These are phyloP conservation scores for Vicugna pacos DNA, from an alignment of 2,113 vertebrate genomes.

Conservation along the genomic window DNA sequence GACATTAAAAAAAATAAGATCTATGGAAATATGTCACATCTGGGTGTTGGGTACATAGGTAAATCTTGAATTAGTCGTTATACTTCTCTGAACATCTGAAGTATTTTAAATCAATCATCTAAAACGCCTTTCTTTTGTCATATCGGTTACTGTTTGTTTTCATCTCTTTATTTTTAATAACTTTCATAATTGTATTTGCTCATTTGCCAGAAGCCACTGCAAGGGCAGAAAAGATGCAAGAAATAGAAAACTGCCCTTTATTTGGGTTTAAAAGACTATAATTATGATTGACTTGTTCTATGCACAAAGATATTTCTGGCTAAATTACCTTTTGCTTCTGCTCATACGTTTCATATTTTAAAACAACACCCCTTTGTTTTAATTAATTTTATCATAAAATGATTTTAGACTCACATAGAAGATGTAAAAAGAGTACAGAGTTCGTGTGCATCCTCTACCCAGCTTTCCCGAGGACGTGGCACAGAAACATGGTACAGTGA, in stretches of 20 bases:
- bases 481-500: not conserved
- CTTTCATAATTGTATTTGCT: not conserved
- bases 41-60: not conserved
- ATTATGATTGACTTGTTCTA: not conserved
- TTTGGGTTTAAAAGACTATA: not conserved
- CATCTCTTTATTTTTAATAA: not conserved
- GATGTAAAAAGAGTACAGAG: not conserved
- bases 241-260: not conserved
- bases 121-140: not conserved
- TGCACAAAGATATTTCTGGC: not conserved
- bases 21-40: not conserved
- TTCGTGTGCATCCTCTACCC: not conserved
- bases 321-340: not conserved
- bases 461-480: not conserved
- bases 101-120: slow-evolving; percentile 8
- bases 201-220: not conserved
- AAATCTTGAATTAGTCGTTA: not conserved
- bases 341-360: not conserved
- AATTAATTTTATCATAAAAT: slow-evolving; percentile 25
- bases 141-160: not conserved
- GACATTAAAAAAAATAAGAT: not conserved
- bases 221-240: not conserved
- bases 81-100: not conserved
- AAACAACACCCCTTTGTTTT: slow-evolving; percentile 18
- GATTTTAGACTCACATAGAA: not conserved